These are phyloP conservation scores for Neoniphon sammara DNA, from an alignment of 2,797 vertebrate species.

Conservation along the genomic window DNA sequence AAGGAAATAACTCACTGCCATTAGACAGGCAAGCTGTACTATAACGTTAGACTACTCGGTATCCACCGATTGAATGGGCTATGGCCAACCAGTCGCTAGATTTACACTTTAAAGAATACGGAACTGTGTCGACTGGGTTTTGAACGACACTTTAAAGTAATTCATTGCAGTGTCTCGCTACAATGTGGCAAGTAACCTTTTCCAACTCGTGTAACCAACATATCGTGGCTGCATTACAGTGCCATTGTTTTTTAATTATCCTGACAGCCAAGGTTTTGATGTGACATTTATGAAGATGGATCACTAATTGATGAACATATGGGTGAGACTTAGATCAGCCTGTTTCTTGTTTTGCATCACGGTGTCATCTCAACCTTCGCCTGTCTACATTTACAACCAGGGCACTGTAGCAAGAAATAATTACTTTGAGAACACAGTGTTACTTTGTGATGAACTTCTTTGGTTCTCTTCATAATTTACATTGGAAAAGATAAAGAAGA, in stretches of 20 bases:
- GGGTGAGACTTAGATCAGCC: conserved; percentile 8
- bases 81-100: conserved; percentile 12
- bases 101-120: conserved; percentile 52
- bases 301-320: conserved; percentile 29
- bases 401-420: too few species aligned
- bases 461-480: not conserved
- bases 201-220: not conserved
- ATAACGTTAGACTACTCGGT: not conserved
- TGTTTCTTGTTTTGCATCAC: conserved; percentile 21
- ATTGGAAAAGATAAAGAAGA: too few species aligned
- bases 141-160: conserved; percentile 29
- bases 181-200: not conserved
- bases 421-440: too few species aligned
- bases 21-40: not conserved
- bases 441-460: too few species aligned
- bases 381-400: too few species aligned
- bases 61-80: conserved; percentile 64
- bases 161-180: not conserved
- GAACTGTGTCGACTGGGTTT: conserved; percentile 58
- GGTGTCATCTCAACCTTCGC: not conserved
- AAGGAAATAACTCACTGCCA: conserved; percentile 59
- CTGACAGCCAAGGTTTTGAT: conserved; percentile 35
- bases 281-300: conserved; percentile 12
- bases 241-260: not conserved
- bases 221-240: conserved; percentile 21